Evolutionary conservation across 2,888 invertebrate genomes (phyloP).

Genomic region (Polyommatus iphigenia): DNA sequence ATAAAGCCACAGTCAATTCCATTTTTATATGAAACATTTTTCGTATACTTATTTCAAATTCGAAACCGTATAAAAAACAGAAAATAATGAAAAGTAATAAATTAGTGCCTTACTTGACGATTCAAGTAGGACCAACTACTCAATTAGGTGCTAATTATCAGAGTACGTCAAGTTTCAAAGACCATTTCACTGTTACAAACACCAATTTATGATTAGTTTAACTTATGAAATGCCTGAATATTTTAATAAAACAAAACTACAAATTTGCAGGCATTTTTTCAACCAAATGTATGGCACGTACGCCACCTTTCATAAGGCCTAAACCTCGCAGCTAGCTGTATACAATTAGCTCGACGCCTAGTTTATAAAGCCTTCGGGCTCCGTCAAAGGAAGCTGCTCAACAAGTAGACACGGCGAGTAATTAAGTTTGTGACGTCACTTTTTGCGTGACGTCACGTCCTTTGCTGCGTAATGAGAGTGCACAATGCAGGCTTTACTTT

Average conservation of each 20-base stretch:
- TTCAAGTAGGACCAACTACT: too few species aligned
- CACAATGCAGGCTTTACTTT: neutral
- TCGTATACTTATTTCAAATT: too few species aligned
- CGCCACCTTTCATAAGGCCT: neutral
- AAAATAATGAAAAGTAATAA: too few species aligned
- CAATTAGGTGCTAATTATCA: too few species aligned
- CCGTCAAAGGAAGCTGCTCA: constrained; percentile 7
- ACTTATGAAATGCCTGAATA: too few species aligned
- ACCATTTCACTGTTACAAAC: too few species aligned
- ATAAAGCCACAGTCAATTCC: neutral
- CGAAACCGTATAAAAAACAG: too few species aligned
- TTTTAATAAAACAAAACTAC: too few species aligned
- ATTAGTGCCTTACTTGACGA: too few species aligned
- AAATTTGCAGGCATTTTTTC: too few species aligned
- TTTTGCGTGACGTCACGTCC: constrained; percentile 16
- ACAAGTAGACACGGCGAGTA: constrained; percentile 16
- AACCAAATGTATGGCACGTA: neutral
- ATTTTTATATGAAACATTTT: neutral
- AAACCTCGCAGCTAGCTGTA: neutral
- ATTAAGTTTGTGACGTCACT: constrained; percentile 19
- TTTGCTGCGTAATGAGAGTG: constrained; percentile 26
- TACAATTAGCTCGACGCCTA: constrained; percentile 8
- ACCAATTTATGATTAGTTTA: too few species aligned
- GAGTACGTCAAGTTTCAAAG: too few species aligned
- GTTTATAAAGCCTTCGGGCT: neutral